Evolutionary conservation across 1,140 invertebrate genomes (phyloP), one percentile per base, ranked within the genome.

Genomic region (Drosophila pallidifrons): DNA sequence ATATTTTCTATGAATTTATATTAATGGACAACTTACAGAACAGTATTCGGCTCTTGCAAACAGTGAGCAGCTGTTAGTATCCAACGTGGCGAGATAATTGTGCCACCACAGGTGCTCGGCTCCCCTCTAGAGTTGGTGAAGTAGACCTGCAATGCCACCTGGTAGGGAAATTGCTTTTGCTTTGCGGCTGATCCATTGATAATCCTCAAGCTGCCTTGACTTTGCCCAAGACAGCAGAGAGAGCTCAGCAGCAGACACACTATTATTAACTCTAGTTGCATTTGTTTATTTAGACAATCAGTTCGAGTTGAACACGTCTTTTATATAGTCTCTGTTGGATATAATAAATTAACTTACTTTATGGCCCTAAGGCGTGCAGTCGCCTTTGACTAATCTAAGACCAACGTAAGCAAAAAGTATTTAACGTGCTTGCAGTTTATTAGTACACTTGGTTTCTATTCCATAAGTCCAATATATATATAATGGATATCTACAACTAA

Each of bases 41-140:
- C 43, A 1, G n/a, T 3, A 3, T 54, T 15, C 0, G 71, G 65
- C 1, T 79, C 65, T 38, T 73, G 52, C 6, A 86, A 46, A 6
- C 82, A 86, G 55, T 86, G 82, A 0, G 82, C 82, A 3, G 82
- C 83, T 13, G 82, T 88, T 0, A 86, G 46, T 15, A 86, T 79
- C 72, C 83, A 86, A 2, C 54, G 58, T 0, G 5, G 25, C 4
- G 57, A 60, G 8, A 86, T 71, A 10, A 86, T 79, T 2, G 76
- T 72, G 1, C 83, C 82, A 0, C 82, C 82, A 16, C 82, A 86
- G 6, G 77, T 8, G n/a, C 16, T 69, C 0, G 57, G 45, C 1
- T 49, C 25, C 5, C 65, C 25, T 8, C 2, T 7, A 0, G 46
- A 5, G 3, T 32, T 64, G 3, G 16, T 8, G 2, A 79, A 86